Percentiles rank a stretch among this genome's conserved stretches.
Conservation (phyloP, 92 coral and sea anemone species). For the Phenganax subtilis region DNA sequence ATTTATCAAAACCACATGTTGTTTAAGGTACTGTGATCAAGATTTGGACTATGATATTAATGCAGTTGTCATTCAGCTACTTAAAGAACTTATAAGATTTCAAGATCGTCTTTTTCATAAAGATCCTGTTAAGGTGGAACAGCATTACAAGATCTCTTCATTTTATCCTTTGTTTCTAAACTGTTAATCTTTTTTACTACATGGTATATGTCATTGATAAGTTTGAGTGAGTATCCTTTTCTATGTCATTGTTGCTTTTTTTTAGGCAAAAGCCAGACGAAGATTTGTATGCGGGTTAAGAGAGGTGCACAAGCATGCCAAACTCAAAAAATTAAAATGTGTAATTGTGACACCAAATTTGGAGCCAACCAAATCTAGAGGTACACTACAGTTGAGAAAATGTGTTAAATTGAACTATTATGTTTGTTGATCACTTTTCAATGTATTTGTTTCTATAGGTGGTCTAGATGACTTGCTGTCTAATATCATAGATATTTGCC, state of each 20-base stretch:
- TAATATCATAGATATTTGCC: constrained; percentile 68
- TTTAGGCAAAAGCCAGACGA: constrained; percentile 80
- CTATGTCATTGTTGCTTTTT: background rate
- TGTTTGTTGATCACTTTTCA: background rate
- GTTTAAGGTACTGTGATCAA: constrained; percentile 77
- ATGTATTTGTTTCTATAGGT: constrained; percentile 36
- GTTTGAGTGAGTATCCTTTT: background rate
- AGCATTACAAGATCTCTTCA: background rate
- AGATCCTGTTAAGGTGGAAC: constrained; percentile 83
- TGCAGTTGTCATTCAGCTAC: constrained; percentile 58
- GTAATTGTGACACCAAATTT: constrained; percentile 84
- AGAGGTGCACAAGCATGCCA: constrained; percentile 81
- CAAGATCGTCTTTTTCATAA: constrained; percentile 87
- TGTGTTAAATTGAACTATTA: background rate
- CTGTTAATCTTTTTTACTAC: too few relatives aligned
- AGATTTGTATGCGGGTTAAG: constrained; percentile 80
- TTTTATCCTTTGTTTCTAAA: too few relatives aligned
- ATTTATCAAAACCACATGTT: background rate
- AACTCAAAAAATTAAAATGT: constrained; percentile 76
- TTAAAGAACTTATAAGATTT: constrained; percentile 79
- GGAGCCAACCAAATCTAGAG: constrained; percentile 81
- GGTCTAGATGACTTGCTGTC: constrained; percentile 85
- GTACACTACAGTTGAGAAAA: constrained; percentile 38
- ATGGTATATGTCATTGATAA: too few relatives aligned
- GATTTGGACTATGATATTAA: constrained; percentile 83